Conservation (phyloP, 2,797 vertebrate species). For the Tadarida brasiliensis region DNA sequence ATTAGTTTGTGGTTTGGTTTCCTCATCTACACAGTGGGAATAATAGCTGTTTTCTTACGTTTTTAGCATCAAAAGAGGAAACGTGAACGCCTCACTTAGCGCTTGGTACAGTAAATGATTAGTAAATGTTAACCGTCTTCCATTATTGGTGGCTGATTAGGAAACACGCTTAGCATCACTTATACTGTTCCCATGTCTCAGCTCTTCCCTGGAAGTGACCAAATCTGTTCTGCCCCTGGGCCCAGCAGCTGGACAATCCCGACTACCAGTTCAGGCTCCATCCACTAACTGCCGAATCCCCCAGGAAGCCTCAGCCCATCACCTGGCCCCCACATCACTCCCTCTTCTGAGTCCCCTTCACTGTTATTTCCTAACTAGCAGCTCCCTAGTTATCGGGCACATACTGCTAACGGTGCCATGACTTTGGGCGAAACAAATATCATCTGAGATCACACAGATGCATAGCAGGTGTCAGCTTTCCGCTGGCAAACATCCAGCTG, state of each 20-base stretch:
- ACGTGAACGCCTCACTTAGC: background rate
- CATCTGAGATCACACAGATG: background rate
- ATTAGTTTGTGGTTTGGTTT: background rate
- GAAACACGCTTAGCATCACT: background rate
- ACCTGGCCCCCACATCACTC: fast-evolving
- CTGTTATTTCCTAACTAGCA: background rate
- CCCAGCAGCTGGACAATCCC: background rate
- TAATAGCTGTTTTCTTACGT: background rate
- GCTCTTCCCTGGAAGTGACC: background rate
- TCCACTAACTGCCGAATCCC: background rate
- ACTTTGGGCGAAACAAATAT: background rate
- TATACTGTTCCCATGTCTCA: background rate
- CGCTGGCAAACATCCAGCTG: background rate
- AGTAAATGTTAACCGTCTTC: background rate
- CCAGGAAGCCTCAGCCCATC: background rate
- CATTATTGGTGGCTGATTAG: background rate
- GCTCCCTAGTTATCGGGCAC: background rate
- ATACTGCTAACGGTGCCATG: background rate
- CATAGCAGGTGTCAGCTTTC: background rate
- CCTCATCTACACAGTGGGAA: background rate
- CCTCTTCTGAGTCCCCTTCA: background rate
- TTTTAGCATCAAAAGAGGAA: background rate
- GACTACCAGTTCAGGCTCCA: background rate
- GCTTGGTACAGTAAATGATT: background rate
- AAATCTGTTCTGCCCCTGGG: background rate